Evolutionary conservation across 2,797 vertebrate genomes (phyloP).

Genomic region (Kryptolebias ocellatus): DNA sequence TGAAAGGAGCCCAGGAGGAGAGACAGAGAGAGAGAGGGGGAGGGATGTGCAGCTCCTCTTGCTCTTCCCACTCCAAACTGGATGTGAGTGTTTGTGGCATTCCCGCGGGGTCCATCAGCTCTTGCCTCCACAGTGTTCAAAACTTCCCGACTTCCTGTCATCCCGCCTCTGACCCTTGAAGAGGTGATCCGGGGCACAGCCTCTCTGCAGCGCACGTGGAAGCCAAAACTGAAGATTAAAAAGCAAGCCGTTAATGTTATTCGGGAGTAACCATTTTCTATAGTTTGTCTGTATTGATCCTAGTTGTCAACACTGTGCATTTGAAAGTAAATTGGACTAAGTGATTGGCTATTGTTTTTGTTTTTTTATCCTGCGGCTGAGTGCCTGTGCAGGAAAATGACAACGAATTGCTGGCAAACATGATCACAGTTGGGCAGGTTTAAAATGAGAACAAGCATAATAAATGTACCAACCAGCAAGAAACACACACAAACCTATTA

Average conservation of each 20-base stretch:
- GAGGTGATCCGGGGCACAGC: slow-evolving; percentile 43
- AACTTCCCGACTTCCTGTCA: slow-evolving; percentile 49
- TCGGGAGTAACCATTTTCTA: slow-evolving; percentile 9
- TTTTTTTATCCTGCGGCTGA: slow-evolving; percentile 8
- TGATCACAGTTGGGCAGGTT: slow-evolving; percentile 13
- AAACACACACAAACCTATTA: slow-evolving; percentile 16
- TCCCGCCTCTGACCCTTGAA: slow-evolving; percentile 51
- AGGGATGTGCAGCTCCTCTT: slow-evolving; percentile 29
- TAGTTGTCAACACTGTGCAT: background rate
- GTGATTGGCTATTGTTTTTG: slow-evolving; percentile 3
- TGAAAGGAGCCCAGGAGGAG: slow-evolving; percentile 54
- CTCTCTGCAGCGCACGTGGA: slow-evolving; percentile 17
- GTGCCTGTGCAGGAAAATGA: slow-evolving; percentile 4
- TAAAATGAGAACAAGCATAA: slow-evolving; percentile 29
- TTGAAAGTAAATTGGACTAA: slow-evolving; percentile 1
- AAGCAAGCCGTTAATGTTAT: slow-evolving; percentile 19
- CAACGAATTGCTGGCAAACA: slow-evolving; percentile 17
- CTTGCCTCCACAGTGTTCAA: slow-evolving; percentile 49
- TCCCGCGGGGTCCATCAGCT: slow-evolving; percentile 44
- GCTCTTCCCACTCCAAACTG: slow-evolving; percentile 29
- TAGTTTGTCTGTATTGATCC: background rate
- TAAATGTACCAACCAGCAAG: slow-evolving; percentile 16
- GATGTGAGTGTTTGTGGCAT: slow-evolving; percentile 58
- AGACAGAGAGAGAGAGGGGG: slow-evolving; percentile 5
- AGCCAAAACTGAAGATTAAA: slow-evolving; percentile 10